Base-by-base conservation (phyloP, 2,797 vertebrate species). In the Galaxias olidus region DNA sequence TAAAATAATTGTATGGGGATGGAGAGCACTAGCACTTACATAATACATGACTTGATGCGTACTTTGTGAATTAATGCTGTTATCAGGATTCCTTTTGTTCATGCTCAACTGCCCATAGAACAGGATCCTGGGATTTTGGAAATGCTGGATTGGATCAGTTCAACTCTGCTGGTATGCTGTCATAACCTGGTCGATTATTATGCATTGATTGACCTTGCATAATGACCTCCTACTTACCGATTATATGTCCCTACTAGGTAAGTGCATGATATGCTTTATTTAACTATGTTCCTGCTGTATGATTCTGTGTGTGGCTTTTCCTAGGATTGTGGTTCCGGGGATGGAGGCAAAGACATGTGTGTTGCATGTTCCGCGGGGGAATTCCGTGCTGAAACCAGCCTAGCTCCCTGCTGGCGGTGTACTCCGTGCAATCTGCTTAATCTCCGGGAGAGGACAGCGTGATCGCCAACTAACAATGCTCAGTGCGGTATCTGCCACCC, bases 261-360 rank as follows among this genome's bases (percentile, higher is more conserved):
- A n/a, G n/a, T n/a, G n/a, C 73, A 57, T 55, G 42, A 57, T 19
- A 52, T 68, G 30, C 30, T 30, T 30, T 30, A 30, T 30, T 30
- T 30, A 30, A 30, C 30, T 30, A 30, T 30, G 30, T 30, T 0
- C 8, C 57, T n/a, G 15, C 10, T 54, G 7, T 45, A 9, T 18
- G 58, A 8, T 11, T 15, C 8, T 17, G 1, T 30, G 1, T 1
- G 0, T 20, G 9, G 41, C 10, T 0, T 60, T 12, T 56, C 11
- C 60, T 72, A 89, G 87, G 86, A 88, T 65, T 90, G 87, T 65
- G 88, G 86, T 44, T 89, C 86, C 72, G 84, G 82, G 56, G 84
- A 85, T 46, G 81, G 80, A 8, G 79, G 81, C 1, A 67, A 69
- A 18, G 82, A 76, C 0, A 55, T 79, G 17, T 89, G 88, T 48